Evolutionary conservation across 1,140 invertebrate species (phyloP).

Genomic region (Neoseiulus cucumeris): DNA sequence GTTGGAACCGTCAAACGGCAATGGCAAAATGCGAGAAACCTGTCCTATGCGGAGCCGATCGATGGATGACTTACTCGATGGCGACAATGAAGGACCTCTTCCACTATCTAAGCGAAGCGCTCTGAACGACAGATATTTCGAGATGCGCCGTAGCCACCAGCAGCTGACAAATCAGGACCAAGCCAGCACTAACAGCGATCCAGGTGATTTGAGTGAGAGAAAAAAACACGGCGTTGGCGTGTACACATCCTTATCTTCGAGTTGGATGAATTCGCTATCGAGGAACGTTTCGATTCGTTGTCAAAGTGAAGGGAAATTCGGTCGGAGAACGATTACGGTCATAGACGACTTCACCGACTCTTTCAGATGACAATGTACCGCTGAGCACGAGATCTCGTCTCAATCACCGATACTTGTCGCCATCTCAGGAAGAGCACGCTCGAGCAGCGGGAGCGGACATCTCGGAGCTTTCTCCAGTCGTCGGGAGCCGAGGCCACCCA

Average conservation of each 20-base stretch:
- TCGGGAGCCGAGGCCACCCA: conserved; percentile 40
- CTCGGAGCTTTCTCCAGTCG: conserved; percentile 34
- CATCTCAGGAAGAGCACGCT: background rate
- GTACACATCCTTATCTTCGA: no score
- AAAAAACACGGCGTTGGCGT: no score
- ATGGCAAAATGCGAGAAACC: no score
- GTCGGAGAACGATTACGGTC: no score
- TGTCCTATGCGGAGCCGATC: background rate
- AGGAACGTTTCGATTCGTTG: no score
- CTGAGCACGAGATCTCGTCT: background rate
- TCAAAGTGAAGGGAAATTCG: no score
- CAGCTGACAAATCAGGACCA: background rate
- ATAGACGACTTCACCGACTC: background rate
- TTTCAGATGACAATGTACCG: background rate
- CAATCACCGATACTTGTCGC: conserved; percentile 2
- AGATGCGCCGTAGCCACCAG: conserved; percentile 24
- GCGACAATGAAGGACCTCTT: conserved; percentile 22
- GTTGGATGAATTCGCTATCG: no score
- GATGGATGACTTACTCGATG: conserved; percentile 8
- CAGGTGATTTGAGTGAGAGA: background rate
- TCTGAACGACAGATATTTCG: conserved; percentile 68
- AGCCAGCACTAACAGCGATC: background rate
- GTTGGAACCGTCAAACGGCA: background rate
- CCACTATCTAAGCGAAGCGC: conserved; percentile 56
- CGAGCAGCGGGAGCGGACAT: background rate